Evolutionary conservation across 2,797 vertebrate species (phyloP), one percentile per base, ranked within the genome.

Genomic region (Dallia pectoralis): DNA sequence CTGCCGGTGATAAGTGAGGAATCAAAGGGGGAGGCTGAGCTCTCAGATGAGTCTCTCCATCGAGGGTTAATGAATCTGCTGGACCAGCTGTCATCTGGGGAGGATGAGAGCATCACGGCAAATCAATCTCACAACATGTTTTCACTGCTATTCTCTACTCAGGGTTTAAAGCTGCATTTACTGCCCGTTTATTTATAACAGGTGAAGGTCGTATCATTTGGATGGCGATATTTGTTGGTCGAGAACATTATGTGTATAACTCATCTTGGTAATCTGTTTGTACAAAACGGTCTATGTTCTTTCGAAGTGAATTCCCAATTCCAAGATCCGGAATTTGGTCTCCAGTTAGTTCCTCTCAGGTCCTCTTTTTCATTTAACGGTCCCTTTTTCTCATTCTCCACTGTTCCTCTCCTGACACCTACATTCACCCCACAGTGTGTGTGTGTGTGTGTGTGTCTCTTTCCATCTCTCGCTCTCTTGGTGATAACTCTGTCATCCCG

Each of bases 251-350:
- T 25, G 53, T 12, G n/a, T 27, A 59, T 22, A 59, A 59, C 3
- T 1, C 22, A 59, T 9, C 0, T 3, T 12, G 19, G 4, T 6
- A 19, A 9, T n/a, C 3, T 12, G 5, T 59, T 22, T 27, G 53
- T 59, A 59, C 22, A 14, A 9, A 25, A 25, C n/a, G 4, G 22
- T 8, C 11, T 59, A 1, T 27, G 53, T 59, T 59, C 53, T 59
- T 25, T 27, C 9, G 25, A 27, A 27, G 25, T 59, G 6, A 2
- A 59, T 14, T 27, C 25, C 53, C 53, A 59, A 11, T 59, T 22
- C 53, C 53, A 8, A 22, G 53, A 11, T 25, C 53, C 53, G 3
- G 30, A 76, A 81, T 72, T 81, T 79, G 70, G 79, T 79, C 70
- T 18, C 69, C 74, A n/a, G n/a, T 61, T 33, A 15, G 15, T 47